phyloP scores from a whole-genome alignment of 2,888 invertebrate genomes.

The Teleiodes luculella region DNA sequence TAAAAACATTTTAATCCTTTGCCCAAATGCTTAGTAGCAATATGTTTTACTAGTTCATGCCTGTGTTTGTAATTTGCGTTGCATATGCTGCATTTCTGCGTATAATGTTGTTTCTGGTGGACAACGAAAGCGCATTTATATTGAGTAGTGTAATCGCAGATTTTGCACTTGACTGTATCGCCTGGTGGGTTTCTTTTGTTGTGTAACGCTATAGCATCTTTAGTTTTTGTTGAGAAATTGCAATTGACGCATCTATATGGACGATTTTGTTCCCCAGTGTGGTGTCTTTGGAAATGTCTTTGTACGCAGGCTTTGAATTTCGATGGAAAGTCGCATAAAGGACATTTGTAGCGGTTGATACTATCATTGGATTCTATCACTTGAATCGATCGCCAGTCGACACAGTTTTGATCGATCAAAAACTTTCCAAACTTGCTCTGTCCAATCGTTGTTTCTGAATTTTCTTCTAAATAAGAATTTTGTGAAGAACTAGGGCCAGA shows the following conservation, averaged over 20 bases:
- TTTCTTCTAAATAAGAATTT: no score
- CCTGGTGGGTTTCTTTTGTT: constrained; percentile 50
- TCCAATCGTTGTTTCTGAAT: not conserved
- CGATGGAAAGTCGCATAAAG: constrained; percentile 47
- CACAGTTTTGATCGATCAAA: constrained; percentile 39
- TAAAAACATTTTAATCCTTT: constrained; percentile 44
- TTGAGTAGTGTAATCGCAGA: constrained; percentile 40
- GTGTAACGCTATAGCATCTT: constrained; percentile 57
- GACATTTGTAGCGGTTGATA: constrained; percentile 50
- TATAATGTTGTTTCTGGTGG: constrained; percentile 54
- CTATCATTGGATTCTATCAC: constrained; percentile 44
- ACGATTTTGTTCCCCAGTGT: constrained; percentile 43
- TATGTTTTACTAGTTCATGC: constrained; percentile 53
- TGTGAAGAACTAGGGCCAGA: not conserved
- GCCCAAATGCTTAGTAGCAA: constrained; percentile 43
- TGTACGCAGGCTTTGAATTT: constrained; percentile 59
- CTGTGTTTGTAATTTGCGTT: constrained; percentile 47
- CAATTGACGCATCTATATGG: constrained; percentile 59
- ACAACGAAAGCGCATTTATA: constrained; percentile 50
- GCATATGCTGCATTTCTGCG: constrained; percentile 46
- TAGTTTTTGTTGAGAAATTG: constrained; percentile 59
- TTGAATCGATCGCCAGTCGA: constrained; percentile 52
- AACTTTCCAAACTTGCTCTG: constrained; percentile 24
- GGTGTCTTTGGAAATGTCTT: constrained; percentile 56
- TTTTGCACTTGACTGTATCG: constrained; percentile 30